phyloP scores from a whole-genome alignment of 1,140 invertebrate species.

The Diplogasteroides magnus region DNA sequence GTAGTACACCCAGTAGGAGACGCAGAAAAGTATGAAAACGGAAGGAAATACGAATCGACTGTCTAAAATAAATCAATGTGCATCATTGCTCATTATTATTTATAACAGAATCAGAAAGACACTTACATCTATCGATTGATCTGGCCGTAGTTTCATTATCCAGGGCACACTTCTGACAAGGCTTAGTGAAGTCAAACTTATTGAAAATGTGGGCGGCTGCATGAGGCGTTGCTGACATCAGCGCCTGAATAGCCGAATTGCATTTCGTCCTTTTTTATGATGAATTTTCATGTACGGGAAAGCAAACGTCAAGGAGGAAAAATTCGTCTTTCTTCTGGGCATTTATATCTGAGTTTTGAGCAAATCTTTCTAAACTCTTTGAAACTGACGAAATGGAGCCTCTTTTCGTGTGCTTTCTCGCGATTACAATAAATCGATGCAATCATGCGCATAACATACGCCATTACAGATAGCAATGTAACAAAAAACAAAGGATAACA shows the following conservation, averaged over 20 bases:
- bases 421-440: no score
- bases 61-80: constrained; percentile 16
- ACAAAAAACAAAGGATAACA: no score
- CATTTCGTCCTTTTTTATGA: no score
- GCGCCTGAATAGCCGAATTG: constrained; percentile 27
- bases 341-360: neutral
- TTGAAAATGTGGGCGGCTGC: constrained; percentile 31
- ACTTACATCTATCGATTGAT: constrained; percentile 29
- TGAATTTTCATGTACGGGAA: no score
- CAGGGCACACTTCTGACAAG: constrained; percentile 23
- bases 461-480: no score
- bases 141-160: constrained; percentile 29
- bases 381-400: no score
- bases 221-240: constrained; percentile 32
- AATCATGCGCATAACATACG: no score
- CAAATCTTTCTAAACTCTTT: no score
- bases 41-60: constrained; percentile 31
- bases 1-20: constrained; percentile 33
- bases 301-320: no score
- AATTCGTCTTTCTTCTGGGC: no score
- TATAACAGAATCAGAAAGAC: neutral
- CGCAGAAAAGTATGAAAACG: constrained; percentile 24
- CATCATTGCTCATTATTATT: neutral
- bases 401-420: no score
- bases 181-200: constrained; percentile 34